Evolutionary conservation across 2,797 vertebrate species (phyloP), one percentile per base, ranked within the genome.

Genomic region (Catharus ustulatus): DNA sequence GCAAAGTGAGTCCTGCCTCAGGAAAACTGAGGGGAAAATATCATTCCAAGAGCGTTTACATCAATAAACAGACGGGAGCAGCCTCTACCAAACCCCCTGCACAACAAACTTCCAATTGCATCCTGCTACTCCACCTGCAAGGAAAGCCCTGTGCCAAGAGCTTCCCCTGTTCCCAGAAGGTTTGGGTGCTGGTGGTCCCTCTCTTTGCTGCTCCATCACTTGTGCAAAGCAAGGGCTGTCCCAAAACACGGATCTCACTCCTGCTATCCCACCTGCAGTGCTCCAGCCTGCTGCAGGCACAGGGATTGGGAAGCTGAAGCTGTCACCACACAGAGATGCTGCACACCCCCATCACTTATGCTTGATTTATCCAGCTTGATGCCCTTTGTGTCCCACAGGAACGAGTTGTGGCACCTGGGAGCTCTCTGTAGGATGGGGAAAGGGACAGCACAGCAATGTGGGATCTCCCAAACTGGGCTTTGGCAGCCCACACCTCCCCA

Each of bases 321-420:
- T 29, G 5, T 15, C 61, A 16, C 48, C 6, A 4, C 8, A 1
- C 32, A 1, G 5, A 51, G 49, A 32, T 26, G 67, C 58, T 63
- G 69, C 61, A 12, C 23, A 6, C 0, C 8, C 20, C 14, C 5
- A 0, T 21, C 34, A 3, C 13, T 43, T 5, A 0, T 1, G 15
- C 24, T 26, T 5, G 16, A 14, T 74, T 87, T 36, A 42, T 71
- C 38, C 9, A 4, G 8, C 68, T 38, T 8, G 51, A 13, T n/a
- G 76, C 24, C 13, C 42, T 57, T 38, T 42, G 38, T 4, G 6
- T 54, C 67, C 74, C 51, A 8, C 1, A 10, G 84, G 63, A 79
- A 64, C 4, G 43, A 22, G 27, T 3, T 32, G 12, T 2, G 6
- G 55, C 7, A 34, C 58, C 76, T 30, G 45, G 10, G 27, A 36